Percentiles rank a stretch among this genome's conserved stretches.
These are phyloP conservation scores for Halcyon leucocephala DNA, from an alignment of 2,797 vertebrate species.

Conservation along the genomic window DNA sequence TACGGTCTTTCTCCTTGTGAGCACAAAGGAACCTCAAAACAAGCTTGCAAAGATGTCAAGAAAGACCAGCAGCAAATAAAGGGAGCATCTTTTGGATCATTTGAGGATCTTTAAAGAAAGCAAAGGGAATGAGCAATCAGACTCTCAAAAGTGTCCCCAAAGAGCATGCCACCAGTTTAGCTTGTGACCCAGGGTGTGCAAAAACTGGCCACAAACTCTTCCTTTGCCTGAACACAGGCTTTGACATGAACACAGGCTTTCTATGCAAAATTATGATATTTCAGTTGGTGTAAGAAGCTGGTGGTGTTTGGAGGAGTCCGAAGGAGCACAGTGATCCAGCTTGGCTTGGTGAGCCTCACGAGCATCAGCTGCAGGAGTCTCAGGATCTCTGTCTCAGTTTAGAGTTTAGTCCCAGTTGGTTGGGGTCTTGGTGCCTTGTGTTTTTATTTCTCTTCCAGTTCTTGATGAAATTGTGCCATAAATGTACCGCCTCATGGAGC, in stretches of 20 bases:
- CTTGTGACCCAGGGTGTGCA: background rate
- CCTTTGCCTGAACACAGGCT: background rate
- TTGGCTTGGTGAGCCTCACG: background rate
- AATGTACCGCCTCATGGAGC: background rate
- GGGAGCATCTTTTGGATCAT: no score
- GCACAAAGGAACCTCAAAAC: background rate
- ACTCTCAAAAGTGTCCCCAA: background rate
- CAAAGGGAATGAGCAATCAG: background rate
- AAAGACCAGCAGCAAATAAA: background rate
- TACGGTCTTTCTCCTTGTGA: background rate
- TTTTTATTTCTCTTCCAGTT: background rate
- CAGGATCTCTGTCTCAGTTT: background rate
- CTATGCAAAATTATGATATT: background rate
- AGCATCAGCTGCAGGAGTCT: background rate
- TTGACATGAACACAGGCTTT: background rate
- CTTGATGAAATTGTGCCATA: background rate
- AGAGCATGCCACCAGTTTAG: background rate
- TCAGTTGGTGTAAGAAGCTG: background rate
- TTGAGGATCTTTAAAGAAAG: background rate
- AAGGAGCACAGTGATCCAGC: background rate
- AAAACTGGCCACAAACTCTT: background rate
- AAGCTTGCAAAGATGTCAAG: background rate
- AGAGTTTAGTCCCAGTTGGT: background rate
- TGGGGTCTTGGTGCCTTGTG: background rate
- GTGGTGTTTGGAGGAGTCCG: background rate